Evolutionary conservation across 1,140 invertebrate genomes (phyloP).

Genomic region (Scaptomyza pallida): DNA sequence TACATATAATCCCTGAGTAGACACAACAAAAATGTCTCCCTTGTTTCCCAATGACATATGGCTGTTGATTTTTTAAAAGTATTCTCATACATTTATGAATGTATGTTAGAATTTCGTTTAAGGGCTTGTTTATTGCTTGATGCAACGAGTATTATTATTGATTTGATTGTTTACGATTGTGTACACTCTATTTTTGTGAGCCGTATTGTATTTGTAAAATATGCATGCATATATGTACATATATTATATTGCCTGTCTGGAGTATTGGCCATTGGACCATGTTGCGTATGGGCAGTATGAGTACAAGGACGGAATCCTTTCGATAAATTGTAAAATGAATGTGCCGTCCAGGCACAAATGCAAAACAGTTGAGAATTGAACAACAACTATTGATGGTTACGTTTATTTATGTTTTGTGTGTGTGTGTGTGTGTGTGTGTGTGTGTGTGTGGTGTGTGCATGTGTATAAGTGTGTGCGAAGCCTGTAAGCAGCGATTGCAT

Average conservation of each 20-base stretch:
- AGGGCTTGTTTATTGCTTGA: conserved; percentile 34
- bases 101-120: not conserved
- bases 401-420: conserved; percentile 65
- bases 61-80: conserved; percentile 39
- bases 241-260: conserved; percentile 21
- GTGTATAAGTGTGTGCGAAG: conserved; percentile 29
- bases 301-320: conserved; percentile 17
- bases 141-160: conserved; percentile 41
- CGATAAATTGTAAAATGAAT: conserved; percentile 61
- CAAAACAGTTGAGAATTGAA: conserved; percentile 60
- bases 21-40: not conserved
- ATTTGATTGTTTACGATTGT: conserved; percentile 42
- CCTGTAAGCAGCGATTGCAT: conserved; percentile 68
- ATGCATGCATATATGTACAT: not conserved
- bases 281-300: conserved; percentile 21
- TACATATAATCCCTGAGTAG: not conserved
- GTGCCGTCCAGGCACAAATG: conserved; percentile 29
- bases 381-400: conserved; percentile 68
- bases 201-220: conserved; percentile 21
- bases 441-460: conserved; percentile 3
- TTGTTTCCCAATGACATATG: conserved; percentile 11
- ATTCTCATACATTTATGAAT: not conserved
- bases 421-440: conserved; percentile 7
- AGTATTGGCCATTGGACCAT: not conserved
- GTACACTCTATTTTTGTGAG: conserved; percentile 20